Percentiles rank a stretch among this genome's conserved stretches.
phyloP scores from a whole-genome alignment of 1,140 invertebrate species.

The Caenorhabditis latens region DNA sequence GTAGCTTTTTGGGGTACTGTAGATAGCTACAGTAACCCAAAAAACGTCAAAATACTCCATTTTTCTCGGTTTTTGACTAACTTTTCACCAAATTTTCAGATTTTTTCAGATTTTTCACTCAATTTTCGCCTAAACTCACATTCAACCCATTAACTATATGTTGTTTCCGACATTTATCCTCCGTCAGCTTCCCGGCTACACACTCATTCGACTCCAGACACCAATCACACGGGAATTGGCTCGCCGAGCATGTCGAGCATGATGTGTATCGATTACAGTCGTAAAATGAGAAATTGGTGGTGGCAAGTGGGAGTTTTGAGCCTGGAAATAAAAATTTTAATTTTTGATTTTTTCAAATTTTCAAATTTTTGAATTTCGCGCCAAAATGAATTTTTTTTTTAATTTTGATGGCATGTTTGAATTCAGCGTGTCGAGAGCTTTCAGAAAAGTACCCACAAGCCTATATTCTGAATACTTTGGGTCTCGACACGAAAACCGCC shows the following conservation, averaged over 20 bases:
- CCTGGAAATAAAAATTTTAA: conserved; percentile 17
- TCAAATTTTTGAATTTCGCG: neutral
- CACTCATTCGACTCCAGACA: conserved; percentile 73
- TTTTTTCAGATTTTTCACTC: neutral
- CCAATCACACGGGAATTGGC: conserved; percentile 79
- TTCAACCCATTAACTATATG: conserved; percentile 72
- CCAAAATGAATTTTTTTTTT: neutral
- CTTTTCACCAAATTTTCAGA: neutral
- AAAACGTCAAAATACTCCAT: no score
- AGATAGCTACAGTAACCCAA: no score
- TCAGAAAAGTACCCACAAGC: neutral
- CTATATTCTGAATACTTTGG: no score
- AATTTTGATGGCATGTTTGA: neutral
- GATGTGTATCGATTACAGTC: conserved; percentile 72
- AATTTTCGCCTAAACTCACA: conserved; percentile 57
- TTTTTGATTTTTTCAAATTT: neutral
- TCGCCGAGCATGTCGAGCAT: conserved; percentile 78
- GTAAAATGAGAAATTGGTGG: conserved; percentile 77
- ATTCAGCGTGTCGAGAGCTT: neutral
- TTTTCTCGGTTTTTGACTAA: neutral
- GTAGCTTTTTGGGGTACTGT: neutral
- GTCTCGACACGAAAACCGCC: no score
- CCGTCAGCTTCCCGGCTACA: conserved; percentile 73
- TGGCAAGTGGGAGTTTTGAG: conserved; percentile 68
- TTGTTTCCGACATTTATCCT: conserved; percentile 75